phyloP scores from a whole-genome alignment of 1,140 invertebrate species.

The Aphaenogaster floridana region DNA sequence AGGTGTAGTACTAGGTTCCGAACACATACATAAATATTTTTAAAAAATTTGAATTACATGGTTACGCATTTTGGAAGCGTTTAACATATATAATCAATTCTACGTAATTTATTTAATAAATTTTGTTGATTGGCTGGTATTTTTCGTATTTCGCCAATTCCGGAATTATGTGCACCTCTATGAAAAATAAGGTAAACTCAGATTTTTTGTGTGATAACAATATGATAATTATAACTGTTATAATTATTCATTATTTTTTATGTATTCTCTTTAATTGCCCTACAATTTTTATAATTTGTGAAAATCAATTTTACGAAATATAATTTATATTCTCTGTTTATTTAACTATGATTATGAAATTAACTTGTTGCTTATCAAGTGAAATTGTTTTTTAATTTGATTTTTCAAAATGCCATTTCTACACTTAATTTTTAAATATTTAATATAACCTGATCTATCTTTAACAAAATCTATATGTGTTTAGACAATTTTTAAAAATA shows the following conservation, averaged over 20 bases:
- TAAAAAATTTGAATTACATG: neutral
- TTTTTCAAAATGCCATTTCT: neutral
- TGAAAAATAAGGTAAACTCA: slow-evolving; percentile 51
- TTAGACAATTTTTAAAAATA: neutral
- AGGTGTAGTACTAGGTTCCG: neutral
- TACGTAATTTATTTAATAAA: neutral
- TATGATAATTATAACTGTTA: neutral
- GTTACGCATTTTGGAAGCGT: neutral
- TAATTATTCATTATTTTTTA: slow-evolving; percentile 4
- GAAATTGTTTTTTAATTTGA: neutral
- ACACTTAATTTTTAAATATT: neutral
- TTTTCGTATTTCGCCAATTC: neutral
- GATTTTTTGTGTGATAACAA: slow-evolving; percentile 21
- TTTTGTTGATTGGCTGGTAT: neutral
- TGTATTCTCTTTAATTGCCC: slow-evolving; percentile 20
- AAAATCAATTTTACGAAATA: slow-evolving; percentile 38
- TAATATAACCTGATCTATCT: neutral
- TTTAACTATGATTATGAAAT: neutral
- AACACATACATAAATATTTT: neutral
- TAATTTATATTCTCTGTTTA: neutral
- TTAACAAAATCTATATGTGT: neutral
- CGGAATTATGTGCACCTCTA: slow-evolving; percentile 13
- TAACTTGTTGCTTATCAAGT: neutral
- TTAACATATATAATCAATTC: neutral
- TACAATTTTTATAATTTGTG: neutral